Conservation (phyloP, 2,113 vertebrate genomes). For the Caranx ignobilis region DNA sequence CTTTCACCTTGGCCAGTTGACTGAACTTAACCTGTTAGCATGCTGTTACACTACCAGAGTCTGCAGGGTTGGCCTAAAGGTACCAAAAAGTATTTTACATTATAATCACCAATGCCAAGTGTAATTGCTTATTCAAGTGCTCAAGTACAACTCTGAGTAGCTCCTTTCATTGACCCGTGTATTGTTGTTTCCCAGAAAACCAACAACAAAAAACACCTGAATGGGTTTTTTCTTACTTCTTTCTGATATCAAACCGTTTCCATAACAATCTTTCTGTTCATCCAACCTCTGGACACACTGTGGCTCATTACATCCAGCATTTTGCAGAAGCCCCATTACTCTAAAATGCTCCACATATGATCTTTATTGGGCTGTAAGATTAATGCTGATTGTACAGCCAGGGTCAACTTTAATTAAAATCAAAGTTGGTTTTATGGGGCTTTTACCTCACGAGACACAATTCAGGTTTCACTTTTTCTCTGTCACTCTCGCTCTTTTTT, state of each 20-base stretch:
- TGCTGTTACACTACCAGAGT: too few species aligned
- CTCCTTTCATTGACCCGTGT: too few species aligned
- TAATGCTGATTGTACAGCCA: constrained; percentile 11
- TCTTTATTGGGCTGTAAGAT: background rate
- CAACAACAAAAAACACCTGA: background rate
- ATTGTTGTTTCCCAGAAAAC: background rate
- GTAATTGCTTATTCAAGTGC: too few species aligned
- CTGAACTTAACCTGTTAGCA: too few species aligned
- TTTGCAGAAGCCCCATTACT: background rate
- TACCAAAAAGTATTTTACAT: too few species aligned
- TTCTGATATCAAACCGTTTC: background rate
- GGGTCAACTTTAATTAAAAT: constrained; percentile 30
- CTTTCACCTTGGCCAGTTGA: too few species aligned
- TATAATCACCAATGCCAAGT: too few species aligned
- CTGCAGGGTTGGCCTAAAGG: too few species aligned
- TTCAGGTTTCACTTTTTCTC: constrained; percentile 13
- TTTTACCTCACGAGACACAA: constrained; percentile 9
- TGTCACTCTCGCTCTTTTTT: constrained; percentile 8
- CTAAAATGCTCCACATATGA: background rate
- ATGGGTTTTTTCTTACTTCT: background rate
- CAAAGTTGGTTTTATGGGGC: constrained; percentile 38
- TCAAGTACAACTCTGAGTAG: too few species aligned
- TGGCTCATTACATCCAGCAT: background rate
- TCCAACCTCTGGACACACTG: background rate
- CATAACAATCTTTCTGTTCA: background rate